These are phyloP conservation scores for Junco hyemalis DNA, from an alignment of 2,113 vertebrate species.

Conservation along the genomic window DNA sequence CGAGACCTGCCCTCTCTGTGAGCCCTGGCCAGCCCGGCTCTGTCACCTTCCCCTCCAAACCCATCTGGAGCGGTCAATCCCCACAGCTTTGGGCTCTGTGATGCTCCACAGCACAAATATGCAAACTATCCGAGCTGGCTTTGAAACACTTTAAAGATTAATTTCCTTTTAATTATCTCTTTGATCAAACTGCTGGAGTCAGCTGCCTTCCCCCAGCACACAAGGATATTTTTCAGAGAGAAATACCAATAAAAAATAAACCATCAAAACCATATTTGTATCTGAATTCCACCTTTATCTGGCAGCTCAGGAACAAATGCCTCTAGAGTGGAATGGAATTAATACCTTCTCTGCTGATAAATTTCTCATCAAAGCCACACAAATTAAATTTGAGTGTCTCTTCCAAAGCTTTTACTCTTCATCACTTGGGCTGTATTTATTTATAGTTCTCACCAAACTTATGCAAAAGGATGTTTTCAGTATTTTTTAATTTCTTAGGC, in stretches of 20 bases:
- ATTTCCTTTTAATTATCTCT: conserved; percentile 23
- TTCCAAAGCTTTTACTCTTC: not conserved
- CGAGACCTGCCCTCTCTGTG: rapidly evolving
- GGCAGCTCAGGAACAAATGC: not conserved
- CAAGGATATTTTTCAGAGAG: not conserved
- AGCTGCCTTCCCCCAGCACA: not conserved
- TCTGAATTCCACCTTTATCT: not conserved
- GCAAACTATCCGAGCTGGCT: not conserved
- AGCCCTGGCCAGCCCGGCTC: not conserved
- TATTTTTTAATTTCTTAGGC: not conserved
- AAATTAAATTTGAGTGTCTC: conserved; percentile 13
- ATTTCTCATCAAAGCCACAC: conserved; percentile 1
- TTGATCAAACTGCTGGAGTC: not conserved
- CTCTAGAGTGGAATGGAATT: not conserved
- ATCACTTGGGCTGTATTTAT: not conserved
- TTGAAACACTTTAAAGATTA: not conserved
- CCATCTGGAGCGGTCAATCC: not conserved
- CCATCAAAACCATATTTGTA: not conserved
- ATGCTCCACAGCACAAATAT: not conserved
- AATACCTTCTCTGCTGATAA: not conserved
- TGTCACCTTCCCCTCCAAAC: not conserved
- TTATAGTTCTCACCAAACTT: not conserved
- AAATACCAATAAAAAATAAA: conserved; percentile 1
- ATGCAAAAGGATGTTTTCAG: not conserved
- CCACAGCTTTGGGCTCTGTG: not conserved